A percentile compares a stretch with the other conserved stretches of the same genome.
phyloP scores from a whole-genome alignment of 2,113 vertebrate genomes.

The Barnardius zonarius region DNA sequence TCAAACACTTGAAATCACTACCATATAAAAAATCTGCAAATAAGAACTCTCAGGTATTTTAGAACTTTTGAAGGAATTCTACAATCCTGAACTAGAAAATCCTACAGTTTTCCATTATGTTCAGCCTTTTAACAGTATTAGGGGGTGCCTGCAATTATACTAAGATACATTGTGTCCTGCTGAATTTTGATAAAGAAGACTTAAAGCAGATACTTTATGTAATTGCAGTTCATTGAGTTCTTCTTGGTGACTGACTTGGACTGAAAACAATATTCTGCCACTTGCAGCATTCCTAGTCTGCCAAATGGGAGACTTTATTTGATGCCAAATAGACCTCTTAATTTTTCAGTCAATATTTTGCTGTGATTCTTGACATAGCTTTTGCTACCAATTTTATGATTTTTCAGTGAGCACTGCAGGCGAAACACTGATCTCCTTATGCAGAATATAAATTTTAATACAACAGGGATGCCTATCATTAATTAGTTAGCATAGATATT shows the following conservation, averaged over 20 bases:
- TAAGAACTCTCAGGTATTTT: background rate
- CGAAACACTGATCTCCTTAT: background rate
- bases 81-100: background rate
- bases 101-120: background rate
- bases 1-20: background rate
- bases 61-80: background rate
- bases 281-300: background rate
- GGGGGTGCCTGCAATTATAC: background rate
- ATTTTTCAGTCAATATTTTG: slow-evolving; percentile 17
- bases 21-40: background rate
- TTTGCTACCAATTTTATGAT: background rate
- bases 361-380: background rate
- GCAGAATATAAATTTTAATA: background rate
- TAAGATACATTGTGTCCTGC: background rate
- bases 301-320: slow-evolving; percentile 7
- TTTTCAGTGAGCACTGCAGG: background rate
- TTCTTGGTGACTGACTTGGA: slow-evolving; percentile 15
- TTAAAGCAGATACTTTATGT: background rate
- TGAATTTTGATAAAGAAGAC: background rate
- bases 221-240: background rate
- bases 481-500: background rate
- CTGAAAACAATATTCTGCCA: slow-evolving; percentile 2
- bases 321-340: slow-evolving; percentile 10
- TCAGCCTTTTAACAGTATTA: background rate
- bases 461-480: background rate